phyloP scores from a whole-genome alignment of 2,797 vertebrate genomes.

The Chaunax sp. region DNA sequence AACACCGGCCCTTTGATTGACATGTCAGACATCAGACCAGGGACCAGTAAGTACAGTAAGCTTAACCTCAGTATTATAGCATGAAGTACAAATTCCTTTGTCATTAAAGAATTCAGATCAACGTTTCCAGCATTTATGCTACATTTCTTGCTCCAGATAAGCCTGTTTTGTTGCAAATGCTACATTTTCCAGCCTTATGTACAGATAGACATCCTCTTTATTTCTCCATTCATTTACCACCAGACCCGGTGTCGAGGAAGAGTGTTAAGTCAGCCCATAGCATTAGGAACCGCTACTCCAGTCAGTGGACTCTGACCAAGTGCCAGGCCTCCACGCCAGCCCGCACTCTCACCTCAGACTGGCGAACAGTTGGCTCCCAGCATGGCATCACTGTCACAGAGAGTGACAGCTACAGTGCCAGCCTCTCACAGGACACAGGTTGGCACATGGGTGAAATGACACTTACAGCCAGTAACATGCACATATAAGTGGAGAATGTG shows the following conservation, averaged over 20 bases:
- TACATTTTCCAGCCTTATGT: constrained; percentile 3
- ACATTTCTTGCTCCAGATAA: background rate
- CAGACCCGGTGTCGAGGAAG: constrained; percentile 97
- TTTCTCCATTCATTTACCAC: constrained; percentile 19
- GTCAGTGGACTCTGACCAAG: constrained; percentile 99
- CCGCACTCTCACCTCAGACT: constrained; percentile 95
- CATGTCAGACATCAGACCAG: constrained; percentile 98
- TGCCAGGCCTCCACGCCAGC: constrained; percentile 97
- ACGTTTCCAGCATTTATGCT: background rate
- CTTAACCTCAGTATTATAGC: background rate
- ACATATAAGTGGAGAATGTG: constrained; percentile 16
- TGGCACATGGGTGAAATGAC: constrained; percentile 48
- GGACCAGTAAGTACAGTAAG: constrained; percentile 90
- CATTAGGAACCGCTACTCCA: constrained; percentile 96
- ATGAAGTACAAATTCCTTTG: constrained; percentile 6
- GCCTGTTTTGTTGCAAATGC: constrained; percentile 6
- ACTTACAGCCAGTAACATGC: constrained; percentile 41
- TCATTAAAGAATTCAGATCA: background rate
- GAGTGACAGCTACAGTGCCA: constrained; percentile 99
- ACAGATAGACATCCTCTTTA: background rate
- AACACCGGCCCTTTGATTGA: constrained; percentile 98
- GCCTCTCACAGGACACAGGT: constrained; percentile 99
- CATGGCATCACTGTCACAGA: constrained; percentile 98
- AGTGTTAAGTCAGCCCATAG: constrained; percentile 96
- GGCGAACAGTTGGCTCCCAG: constrained; percentile 96